These are phyloP conservation scores for Caretta caretta DNA, from an alignment of 2,113 vertebrate genomes.

Conservation along the genomic window DNA sequence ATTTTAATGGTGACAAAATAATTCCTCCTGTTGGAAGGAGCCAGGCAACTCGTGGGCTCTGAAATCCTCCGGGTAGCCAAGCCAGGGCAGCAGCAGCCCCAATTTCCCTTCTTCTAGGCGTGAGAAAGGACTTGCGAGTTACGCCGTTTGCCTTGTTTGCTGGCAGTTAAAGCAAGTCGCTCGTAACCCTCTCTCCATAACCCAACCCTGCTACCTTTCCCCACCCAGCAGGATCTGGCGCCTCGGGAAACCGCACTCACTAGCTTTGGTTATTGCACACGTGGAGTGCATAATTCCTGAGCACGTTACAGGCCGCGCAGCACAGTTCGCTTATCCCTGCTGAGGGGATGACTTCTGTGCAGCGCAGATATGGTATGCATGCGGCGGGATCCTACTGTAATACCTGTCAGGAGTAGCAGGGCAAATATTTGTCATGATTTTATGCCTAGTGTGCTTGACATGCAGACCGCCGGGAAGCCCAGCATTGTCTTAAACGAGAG, in stretches of 20 bases:
- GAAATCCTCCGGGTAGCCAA: background rate
- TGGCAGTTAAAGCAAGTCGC: background rate
- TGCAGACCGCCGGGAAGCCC: background rate
- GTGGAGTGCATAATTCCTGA: too few species aligned
- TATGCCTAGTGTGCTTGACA: background rate
- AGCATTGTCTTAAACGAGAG: background rate
- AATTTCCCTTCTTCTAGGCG: background rate
- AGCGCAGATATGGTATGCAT: too few species aligned
- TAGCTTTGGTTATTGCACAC: too few species aligned
- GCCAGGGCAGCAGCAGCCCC: too few species aligned
- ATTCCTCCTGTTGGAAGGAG: background rate
- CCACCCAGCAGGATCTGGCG: too few species aligned
- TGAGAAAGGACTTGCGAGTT: background rate
- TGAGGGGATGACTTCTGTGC: too few species aligned
- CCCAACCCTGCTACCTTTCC: too few species aligned
- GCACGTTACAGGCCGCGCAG: too few species aligned
- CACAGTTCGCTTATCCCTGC: too few species aligned
- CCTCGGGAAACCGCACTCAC: too few species aligned
- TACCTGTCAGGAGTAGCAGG: background rate
- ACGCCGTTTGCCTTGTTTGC: background rate
- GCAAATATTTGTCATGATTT: background rate
- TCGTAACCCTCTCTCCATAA: background rate
- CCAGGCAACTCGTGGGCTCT: background rate
- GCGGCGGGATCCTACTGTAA: too few species aligned
- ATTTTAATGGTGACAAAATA: background rate